Evolutionary conservation across 2,113 vertebrate genomes (phyloP).

Genomic region (Trichechus manatus): DNA sequence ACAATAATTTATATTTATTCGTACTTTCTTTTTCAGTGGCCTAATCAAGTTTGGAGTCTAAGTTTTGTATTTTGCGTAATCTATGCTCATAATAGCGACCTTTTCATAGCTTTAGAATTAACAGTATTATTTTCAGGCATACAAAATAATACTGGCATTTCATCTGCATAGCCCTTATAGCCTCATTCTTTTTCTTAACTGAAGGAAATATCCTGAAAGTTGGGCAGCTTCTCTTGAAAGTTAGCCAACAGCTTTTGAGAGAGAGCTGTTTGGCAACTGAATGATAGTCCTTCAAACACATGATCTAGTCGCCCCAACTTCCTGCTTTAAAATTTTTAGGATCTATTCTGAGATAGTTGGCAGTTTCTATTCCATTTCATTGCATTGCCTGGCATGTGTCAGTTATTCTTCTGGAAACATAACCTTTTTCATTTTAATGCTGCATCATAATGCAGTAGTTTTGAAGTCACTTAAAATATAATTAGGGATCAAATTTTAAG

Average conservation of each 20-base stretch:
- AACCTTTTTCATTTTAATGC: background rate
- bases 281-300: background rate
- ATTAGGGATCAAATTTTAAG: conserved; percentile 4
- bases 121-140: background rate
- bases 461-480: background rate
- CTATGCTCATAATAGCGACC: background rate
- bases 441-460: background rate
- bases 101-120: background rate
- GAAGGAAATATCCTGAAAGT: conserved; percentile 17
- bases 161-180: background rate
- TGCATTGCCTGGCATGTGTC: background rate
- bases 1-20: background rate
- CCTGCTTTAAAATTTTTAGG: background rate
- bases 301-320: background rate
- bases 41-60: background rate
- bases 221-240: conserved; percentile 47
- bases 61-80: background rate
- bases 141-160: background rate
- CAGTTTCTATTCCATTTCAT: conserved; percentile 49
- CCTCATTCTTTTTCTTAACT: conserved; percentile 24
- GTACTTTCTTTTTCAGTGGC: background rate
- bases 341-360: conserved; percentile 40
- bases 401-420: conserved; percentile 16
- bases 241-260: conserved; percentile 51
- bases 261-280: background rate